A percentile compares a stretch with the other conserved stretches of the same genome.
Evolutionary conservation across 2,888 invertebrate genomes (phyloP).

Genomic region (Drosophila greeni): DNA sequence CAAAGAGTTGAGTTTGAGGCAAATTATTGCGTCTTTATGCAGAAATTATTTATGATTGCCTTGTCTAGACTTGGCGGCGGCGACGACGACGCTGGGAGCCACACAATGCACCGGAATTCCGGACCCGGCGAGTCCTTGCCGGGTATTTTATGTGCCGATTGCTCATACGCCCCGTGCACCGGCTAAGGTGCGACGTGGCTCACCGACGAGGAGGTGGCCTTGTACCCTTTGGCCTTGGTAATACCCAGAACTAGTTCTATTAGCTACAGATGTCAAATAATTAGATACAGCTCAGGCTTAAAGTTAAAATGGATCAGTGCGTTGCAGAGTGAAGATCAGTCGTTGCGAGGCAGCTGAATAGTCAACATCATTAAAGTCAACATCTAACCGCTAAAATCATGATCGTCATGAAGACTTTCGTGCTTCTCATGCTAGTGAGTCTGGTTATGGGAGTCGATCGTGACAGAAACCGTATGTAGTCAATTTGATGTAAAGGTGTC

Average conservation of each 20-base stretch:
- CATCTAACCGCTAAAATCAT: too few species aligned
- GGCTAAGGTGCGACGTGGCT: conserved; percentile 31
- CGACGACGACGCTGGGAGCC: conserved; percentile 16
- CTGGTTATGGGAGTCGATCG: too few species aligned
- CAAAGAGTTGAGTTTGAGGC: conserved; percentile 37
- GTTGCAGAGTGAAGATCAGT: too few species aligned
- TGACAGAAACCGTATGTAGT: too few species aligned
- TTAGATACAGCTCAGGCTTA: neutral
- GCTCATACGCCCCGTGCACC: conserved; percentile 62
- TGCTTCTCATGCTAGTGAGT: too few species aligned
- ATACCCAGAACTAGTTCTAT: neutral
- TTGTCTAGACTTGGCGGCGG: conserved; percentile 66
- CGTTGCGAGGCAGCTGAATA: too few species aligned
- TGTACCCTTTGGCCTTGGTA: neutral
- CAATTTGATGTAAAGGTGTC: too few species aligned
- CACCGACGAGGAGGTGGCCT: neutral
- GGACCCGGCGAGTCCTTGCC: conserved; percentile 44
- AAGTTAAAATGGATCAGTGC: too few species aligned
- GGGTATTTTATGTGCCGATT: conserved; percentile 62
- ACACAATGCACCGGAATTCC: conserved; percentile 70
- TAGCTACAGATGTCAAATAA: neutral
- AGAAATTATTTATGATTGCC: conserved; percentile 71
- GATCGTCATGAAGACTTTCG: too few species aligned
- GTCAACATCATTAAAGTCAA: too few species aligned
- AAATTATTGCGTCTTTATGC: conserved; percentile 72